A percentile compares a stretch with the other conserved stretches of the same genome.
Evolutionary conservation across 2,797 vertebrate species (phyloP).

Genomic region (Malacoctenus gilli): DNA sequence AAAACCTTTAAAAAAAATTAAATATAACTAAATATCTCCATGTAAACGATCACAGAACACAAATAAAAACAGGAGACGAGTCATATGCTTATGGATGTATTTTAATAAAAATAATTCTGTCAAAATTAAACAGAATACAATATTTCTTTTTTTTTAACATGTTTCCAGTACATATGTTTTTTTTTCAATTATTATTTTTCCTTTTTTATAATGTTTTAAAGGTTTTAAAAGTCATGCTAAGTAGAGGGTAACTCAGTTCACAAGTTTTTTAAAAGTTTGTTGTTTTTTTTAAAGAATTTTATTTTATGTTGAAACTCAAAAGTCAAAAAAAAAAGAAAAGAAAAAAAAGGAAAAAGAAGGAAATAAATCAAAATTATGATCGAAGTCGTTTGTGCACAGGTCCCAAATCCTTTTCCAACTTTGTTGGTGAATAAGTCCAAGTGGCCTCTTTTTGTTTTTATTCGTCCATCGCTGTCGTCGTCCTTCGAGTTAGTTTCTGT

Average conservation of each 20-base stretch:
- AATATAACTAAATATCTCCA: no score
- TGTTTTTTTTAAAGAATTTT: conserved; percentile 25
- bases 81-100: conserved; percentile 92
- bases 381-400: conserved; percentile 85
- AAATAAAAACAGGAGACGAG: conserved; percentile 59
- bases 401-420: conserved; percentile 28
- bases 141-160: conserved; percentile 86
- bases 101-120: conserved; percentile 99
- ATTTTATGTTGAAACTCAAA: conserved; percentile 84
- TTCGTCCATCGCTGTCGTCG: no score
- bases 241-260: conserved; percentile 90
- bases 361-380: conserved; percentile 77
- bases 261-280: conserved; percentile 62
- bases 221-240: conserved; percentile 92
- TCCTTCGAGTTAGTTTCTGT: no score
- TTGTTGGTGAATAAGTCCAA: conserved; percentile 30
- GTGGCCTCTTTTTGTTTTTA: no score
- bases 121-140: conserved; percentile 97
- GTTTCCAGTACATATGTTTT: conserved; percentile 92
- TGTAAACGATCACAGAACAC: conserved; percentile 3
- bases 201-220: conserved; percentile 80
- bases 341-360: neutral
- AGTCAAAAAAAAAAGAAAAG: conserved; percentile 46
- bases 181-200: conserved; percentile 76
- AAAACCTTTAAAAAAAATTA: no score